Evolutionary conservation across 2,797 vertebrate genomes (phyloP), one percentile per base, ranked within the genome.

Genomic region (Mastacembelus armatus): DNA sequence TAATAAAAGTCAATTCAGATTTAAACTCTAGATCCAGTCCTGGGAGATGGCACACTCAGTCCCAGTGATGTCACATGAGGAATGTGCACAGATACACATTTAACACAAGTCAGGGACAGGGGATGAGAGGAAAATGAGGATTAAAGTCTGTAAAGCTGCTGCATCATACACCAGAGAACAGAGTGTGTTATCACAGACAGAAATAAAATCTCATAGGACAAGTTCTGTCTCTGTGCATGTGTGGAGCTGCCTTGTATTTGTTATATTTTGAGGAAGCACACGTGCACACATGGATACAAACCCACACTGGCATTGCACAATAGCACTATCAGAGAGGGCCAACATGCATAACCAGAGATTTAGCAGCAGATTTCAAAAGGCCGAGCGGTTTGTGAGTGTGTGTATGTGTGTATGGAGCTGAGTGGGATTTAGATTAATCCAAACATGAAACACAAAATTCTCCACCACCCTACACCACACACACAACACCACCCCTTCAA

Each of bases 381-480:
- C 42, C 57, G 32, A 78, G 58, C 71, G 49, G 74, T 40, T 26
- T n/a, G n/a, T n/a, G 63, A 43, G 64, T 48, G 57, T 49, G 62
- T 39, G 27, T 60, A 63, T 62, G 59, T 83, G 69, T 71, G 69
- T 58, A 55, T 42, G 38, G 64, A 78, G 63, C 76, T 71, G 82
- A 88, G 83, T 63, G 71, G 78, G 84, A 89, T 90, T 90, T 86
- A 67, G 71, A 79, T 80, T 92, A 92, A 92, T 91, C 90, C 88
- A 86, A 80, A 86, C 82, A 90, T 88, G 85, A 90, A 91, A 89
- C 87, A 85, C 84, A 88, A 86, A 80, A 85, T 81, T 80, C 56
- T 67, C 71, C 62, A 30, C 64, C 43, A 12, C 27, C 38, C 40
- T 33, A 47, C 45, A 40, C 48, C 42, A 73, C 48, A 59, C 8